A percentile compares a stretch with the other conserved stretches of the same genome.
These are phyloP conservation scores for Pteruthius melanotis DNA, from an alignment of 2,113 vertebrate species.

Conservation along the genomic window DNA sequence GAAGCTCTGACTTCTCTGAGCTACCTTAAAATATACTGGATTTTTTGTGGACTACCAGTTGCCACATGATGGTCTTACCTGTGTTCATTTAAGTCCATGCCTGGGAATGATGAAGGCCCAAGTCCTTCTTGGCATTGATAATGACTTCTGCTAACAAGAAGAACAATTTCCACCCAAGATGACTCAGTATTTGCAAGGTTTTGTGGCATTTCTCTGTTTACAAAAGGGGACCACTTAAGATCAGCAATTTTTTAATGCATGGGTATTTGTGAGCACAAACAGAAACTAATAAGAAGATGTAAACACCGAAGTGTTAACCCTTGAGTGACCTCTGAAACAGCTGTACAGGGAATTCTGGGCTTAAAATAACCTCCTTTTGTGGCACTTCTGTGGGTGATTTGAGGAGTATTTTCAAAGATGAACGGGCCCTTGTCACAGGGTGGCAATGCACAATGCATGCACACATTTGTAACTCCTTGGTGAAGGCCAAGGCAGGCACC, in stretches of 20 bases:
- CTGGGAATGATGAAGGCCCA: neutral
- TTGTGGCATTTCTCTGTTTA: neutral
- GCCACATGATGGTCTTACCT: fast-evolving
- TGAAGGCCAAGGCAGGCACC: neutral
- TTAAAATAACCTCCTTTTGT: neutral
- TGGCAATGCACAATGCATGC: fast-evolving
- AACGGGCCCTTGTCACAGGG: neutral
- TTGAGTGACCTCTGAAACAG: conserved; percentile 4
- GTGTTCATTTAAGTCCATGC: neutral
- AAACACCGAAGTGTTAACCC: conserved; percentile 28
- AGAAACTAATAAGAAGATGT: neutral
- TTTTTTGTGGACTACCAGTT: neutral
- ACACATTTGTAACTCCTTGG: neutral
- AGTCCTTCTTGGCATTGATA: neutral
- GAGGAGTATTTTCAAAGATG: neutral
- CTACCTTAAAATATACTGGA: neutral
- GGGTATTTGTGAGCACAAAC: neutral
- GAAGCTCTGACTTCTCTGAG: neutral
- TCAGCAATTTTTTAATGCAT: neutral
- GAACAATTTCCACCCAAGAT: neutral
- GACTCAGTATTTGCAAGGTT: neutral
- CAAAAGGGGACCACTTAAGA: neutral
- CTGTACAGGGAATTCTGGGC: neutral
- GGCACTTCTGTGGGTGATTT: neutral
- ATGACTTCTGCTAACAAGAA: neutral